phyloP scores from a whole-genome alignment of 2,113 vertebrate species.

The Gadus macrocephalus region DNA sequence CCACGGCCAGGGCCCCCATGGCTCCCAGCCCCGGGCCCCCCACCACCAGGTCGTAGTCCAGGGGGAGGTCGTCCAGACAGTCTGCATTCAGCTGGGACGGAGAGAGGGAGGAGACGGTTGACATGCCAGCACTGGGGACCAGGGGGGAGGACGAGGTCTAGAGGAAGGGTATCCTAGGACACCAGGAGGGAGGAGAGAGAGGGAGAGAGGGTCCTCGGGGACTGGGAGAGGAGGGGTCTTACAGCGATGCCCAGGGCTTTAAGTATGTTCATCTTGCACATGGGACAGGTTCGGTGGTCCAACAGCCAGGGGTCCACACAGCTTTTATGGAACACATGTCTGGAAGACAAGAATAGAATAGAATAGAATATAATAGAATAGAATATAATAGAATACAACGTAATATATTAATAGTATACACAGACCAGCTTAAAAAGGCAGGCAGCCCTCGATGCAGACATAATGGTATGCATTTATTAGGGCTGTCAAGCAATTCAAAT shows the following conservation, averaged over 20 bases:
- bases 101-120: constrained; percentile 1
- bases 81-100: constrained; percentile 62
- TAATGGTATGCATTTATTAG: no score
- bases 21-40: constrained; percentile 26
- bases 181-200: no score
- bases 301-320: constrained; percentile 98
- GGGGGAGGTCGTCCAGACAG: constrained; percentile 62
- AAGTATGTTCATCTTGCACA: constrained; percentile 99
- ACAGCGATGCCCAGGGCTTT: constrained; percentile 97
- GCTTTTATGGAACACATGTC: constrained; percentile 95
- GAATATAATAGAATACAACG: no score
- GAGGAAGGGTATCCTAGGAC: not conserved
- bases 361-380: no score
- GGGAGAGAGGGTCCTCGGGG: no score
- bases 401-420: no score
- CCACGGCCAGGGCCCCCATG: constrained; percentile 52
- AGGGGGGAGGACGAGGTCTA: no score
- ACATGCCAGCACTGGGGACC: not conserved
- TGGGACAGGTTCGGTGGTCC: constrained; percentile 96
- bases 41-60: constrained; percentile 63
- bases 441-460: no score
- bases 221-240: constrained; percentile 53
- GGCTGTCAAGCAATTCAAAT: no score
- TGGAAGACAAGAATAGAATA: constrained; percentile 9
- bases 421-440: no score